phyloP scores from a whole-genome alignment of 1,140 invertebrate species.

The Notospermus geniculatus region DNA sequence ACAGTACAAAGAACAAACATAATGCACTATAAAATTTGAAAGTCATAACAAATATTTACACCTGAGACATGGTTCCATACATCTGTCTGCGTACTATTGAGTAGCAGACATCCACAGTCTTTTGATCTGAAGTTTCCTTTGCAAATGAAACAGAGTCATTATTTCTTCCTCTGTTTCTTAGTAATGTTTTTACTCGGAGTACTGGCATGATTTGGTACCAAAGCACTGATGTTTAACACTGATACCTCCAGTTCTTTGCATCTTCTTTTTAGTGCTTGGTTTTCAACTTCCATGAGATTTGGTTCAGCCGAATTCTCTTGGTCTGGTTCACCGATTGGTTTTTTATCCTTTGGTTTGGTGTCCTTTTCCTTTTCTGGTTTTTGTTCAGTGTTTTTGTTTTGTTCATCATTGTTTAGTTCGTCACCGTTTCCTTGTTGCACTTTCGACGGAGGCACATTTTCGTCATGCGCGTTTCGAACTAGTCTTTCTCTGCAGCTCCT shows the following conservation, averaged over 20 bases:
- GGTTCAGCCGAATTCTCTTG: conserved; percentile 1
- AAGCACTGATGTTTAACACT: neutral
- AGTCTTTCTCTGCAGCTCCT: too few species aligned
- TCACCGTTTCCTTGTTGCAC: too few species aligned
- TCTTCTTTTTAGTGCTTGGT: neutral
- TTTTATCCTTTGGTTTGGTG: neutral
- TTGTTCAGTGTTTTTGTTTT: conserved; percentile 3
- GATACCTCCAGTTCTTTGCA: conserved; percentile 4
- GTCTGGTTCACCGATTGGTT: neutral
- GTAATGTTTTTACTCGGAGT: neutral
- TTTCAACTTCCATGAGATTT: conserved; percentile 9
- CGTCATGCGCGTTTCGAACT: too few species aligned
- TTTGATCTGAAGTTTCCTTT: conserved; percentile 10
- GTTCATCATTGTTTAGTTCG: too few species aligned
- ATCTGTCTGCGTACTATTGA: conserved; percentile 2
- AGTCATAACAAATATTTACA: too few species aligned
- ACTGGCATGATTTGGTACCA: neutral
- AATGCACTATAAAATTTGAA: too few species aligned
- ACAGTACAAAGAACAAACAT: conserved; percentile 30
- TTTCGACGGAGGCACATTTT: too few species aligned
- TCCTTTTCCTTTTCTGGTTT: conserved; percentile 11
- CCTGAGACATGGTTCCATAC: neutral
- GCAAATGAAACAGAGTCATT: neutral
- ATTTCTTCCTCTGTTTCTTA: neutral
- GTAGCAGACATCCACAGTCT: conserved; percentile 4